Evolutionary conservation across 1,140 invertebrate species (phyloP), one percentile per base, ranked within the genome.

Genomic region (Archegozetes longisetosus): DNA sequence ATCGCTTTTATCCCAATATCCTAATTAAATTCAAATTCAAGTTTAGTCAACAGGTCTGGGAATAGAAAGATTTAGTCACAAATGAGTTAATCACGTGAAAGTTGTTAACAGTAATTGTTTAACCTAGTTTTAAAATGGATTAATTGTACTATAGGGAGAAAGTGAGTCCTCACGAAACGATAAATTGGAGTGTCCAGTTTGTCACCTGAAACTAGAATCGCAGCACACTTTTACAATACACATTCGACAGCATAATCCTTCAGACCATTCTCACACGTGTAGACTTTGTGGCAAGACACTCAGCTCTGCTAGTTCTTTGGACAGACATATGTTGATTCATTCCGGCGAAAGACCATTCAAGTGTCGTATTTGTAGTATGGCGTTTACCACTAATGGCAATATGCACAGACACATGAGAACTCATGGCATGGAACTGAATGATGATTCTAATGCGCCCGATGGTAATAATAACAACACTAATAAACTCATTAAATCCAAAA

Each of bases 311-410:
- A 84, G 82, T 61, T 87, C 84, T 46, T 69, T 85, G 64, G 83
- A 86, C 65, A 75, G 83, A 1, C 84, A 87, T 72, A 79, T 84
- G 59, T 68, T 86, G 27, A 80, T 84, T 0, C 84, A 86, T 67
- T 83, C 82, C 1, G 82, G 82, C 1, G 82, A 85, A 65, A 73
- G 83, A 1, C 82, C 84, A 1, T 86, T 84, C 70, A 81, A 81
- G 65, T 90, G 87, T 71, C 79, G 80, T 65, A 78, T 80, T 64
- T 90, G 86, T 70, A 77, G 80, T 23, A 80, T 86, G 71, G 80
- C 84, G 2, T 92, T 90, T 72, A 88, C 84, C 28, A 89, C 86
- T 2, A 89, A 88, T 70, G 85, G 85, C 17, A 88, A 87, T 70
- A 87, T 91, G 84, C 85, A 87, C 67, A 74, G 86, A 25, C 87